These are phyloP conservation scores for Anoplopoma fimbria DNA, from an alignment of 2,113 vertebrate genomes.

Conservation along the genomic window DNA sequence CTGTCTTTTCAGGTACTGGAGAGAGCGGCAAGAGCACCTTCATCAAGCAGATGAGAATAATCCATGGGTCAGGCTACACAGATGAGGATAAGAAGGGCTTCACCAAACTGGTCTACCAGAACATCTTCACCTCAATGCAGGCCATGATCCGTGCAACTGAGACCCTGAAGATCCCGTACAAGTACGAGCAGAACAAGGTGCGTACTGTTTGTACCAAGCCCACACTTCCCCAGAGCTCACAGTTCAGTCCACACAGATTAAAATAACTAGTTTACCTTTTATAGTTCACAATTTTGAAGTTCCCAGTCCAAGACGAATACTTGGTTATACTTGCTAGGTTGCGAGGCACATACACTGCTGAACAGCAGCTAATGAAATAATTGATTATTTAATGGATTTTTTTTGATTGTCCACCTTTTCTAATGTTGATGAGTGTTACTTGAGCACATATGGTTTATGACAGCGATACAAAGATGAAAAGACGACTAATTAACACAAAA, in stretches of 20 bases:
- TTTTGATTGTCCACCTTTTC: background rate
- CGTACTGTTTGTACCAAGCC: conserved; percentile 15
- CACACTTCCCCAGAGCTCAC: background rate
- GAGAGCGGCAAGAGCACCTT: conserved; percentile 96
- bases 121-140: conserved; percentile 90
- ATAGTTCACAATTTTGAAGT: background rate
- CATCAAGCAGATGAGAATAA: conserved; percentile 95
- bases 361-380: background rate
- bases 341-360: too few species aligned
- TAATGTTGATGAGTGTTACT: too few species aligned
- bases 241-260: background rate
- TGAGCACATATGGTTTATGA: too few species aligned
- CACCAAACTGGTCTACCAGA: conserved; percentile 90
- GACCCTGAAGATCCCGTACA: conserved; percentile 86
- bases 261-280: background rate
- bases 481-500: too few species aligned
- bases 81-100: conserved; percentile 90
- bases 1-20: conserved; percentile 84
- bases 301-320: background rate
- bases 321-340: background rate
- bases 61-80: conserved; percentile 90
- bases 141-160: conserved; percentile 89
- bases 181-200: conserved; percentile 87
- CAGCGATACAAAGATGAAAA: too few species aligned
- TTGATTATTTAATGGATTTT: too few species aligned